Percentiles rank a stretch among this genome's conserved stretches.
These are phyloP conservation scores for Phataginus tetradactyla DNA, from an alignment of 2,797 vertebrate species.

Conservation along the genomic window DNA sequence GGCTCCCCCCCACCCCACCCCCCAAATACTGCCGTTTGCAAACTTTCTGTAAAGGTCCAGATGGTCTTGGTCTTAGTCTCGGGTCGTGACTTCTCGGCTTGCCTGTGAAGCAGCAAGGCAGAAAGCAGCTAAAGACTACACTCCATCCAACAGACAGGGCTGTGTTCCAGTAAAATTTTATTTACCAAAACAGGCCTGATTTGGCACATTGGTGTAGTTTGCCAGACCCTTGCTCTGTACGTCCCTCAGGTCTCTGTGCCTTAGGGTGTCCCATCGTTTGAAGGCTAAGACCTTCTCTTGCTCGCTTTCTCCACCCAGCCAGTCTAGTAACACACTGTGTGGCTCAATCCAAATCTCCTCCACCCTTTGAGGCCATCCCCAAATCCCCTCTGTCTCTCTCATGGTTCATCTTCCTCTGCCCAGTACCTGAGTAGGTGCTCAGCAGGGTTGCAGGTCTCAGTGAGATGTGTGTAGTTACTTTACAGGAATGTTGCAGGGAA, in stretches of 20 bases:
- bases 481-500: not conserved
- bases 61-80: fast-evolving
- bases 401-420: not conserved
- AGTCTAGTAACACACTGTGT: too few relatives aligned
- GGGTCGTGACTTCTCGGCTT: not conserved
- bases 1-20: too few relatives aligned
- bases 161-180: not conserved
- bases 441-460: fast-evolving
- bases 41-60: not conserved
- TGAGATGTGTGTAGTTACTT: not conserved
- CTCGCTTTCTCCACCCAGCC: not conserved
- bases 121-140: not conserved
- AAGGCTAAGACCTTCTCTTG: not conserved
- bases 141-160: not conserved
- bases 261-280: too few relatives aligned
- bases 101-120: not conserved
- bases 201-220: not conserved
- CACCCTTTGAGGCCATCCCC: not conserved
- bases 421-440: fast-evolving
- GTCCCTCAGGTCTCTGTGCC: not conserved
- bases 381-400: not conserved
- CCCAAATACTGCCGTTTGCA: too few relatives aligned
- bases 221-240: not conserved
- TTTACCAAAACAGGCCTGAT: not conserved
- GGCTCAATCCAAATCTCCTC: not conserved